phyloP scores from a whole-genome alignment of 2,888 invertebrate species.

The Nomada ruficornis region DNA sequence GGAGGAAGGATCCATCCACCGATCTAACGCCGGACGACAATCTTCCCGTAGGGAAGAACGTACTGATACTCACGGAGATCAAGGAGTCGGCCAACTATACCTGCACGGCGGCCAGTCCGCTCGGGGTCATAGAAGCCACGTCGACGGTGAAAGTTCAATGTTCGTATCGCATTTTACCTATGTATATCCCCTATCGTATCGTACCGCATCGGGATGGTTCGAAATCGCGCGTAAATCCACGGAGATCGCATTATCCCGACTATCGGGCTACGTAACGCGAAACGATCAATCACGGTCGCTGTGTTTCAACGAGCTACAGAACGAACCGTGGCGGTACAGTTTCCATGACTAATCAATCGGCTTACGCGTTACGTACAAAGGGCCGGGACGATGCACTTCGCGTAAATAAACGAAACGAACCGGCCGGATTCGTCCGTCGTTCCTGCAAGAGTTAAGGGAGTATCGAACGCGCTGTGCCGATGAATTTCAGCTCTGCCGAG shows the following conservation, averaged over 20 bases:
- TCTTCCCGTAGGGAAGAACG: slow-evolving; percentile 93
- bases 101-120: slow-evolving; percentile 96
- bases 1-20: slow-evolving; percentile 92
- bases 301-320: slow-evolving; percentile 17
- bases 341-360: slow-evolving; percentile 52
- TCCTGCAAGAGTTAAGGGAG: not conserved
- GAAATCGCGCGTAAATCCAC: slow-evolving; percentile 35
- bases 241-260: slow-evolving; percentile 40
- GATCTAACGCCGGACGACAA: slow-evolving; percentile 96
- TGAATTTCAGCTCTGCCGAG: slow-evolving; percentile 92
- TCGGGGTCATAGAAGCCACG: slow-evolving; percentile 95
- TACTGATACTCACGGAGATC: slow-evolving; percentile 93
- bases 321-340: slow-evolving; percentile 27
- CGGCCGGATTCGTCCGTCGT: too few species aligned
- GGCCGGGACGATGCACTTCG: not conserved
- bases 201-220: slow-evolving; percentile 15
- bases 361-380: slow-evolving; percentile 31
- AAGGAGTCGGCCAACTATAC: slow-evolving; percentile 98
- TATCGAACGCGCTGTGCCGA: not conserved
- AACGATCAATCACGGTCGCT: slow-evolving; percentile 46
- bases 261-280: slow-evolving; percentile 43
- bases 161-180: slow-evolving; percentile 85
- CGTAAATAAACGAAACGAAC: not conserved
- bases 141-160: slow-evolving; percentile 98
- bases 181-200: not conserved